Evolutionary conservation across 1,140 invertebrate genomes (phyloP).

Genomic region (Sogatella furcifera): DNA sequence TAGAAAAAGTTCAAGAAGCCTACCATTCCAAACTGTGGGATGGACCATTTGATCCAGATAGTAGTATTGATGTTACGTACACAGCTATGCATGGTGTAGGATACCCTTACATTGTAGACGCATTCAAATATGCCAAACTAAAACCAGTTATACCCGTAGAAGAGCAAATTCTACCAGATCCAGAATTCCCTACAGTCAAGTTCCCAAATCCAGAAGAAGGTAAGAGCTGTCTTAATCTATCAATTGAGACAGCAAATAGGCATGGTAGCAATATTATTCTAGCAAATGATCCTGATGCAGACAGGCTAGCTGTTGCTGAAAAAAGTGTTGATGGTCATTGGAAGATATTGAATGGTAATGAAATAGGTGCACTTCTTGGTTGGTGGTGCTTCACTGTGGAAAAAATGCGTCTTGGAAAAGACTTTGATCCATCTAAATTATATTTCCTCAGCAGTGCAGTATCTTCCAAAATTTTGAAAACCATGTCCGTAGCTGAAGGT

Average conservation of each 20-base stretch:
- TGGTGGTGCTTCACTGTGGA: conserved; percentile 78
- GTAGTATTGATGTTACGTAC: conserved; percentile 74
- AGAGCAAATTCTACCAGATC: conserved; percentile 82
- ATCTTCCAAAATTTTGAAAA: conserved; percentile 88
- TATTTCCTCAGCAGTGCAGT: conserved; percentile 92
- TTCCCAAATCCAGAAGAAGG: conserved; percentile 99
- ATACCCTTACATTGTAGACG: conserved; percentile 61
- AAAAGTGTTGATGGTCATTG: conserved; percentile 50
- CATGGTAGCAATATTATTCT: conserved; percentile 65
- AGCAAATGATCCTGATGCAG: conserved; percentile 98
- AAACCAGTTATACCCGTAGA: conserved; percentile 51
- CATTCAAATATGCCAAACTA: conserved; percentile 66
- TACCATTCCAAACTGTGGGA: conserved; percentile 55
- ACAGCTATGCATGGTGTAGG: conserved; percentile 98
- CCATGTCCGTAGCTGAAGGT: conserved; percentile 73
- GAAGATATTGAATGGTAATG: conserved; percentile 93
- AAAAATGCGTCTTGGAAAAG: conserved; percentile 34
- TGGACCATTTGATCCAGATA: conserved; percentile 38
- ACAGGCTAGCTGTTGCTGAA: conserved; percentile 88
- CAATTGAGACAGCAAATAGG: conserved; percentile 71
- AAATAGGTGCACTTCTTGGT: conserved; percentile 87
- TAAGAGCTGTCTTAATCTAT: conserved; percentile 73
- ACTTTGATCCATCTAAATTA: conserved; percentile 39
- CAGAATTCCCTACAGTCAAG: conserved; percentile 92
- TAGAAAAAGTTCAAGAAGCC: conserved; percentile 43